These are phyloP conservation scores for Halocynthia roretzi DNA, from an alignment of 23 tunicate species.

Conservation along the genomic window DNA sequence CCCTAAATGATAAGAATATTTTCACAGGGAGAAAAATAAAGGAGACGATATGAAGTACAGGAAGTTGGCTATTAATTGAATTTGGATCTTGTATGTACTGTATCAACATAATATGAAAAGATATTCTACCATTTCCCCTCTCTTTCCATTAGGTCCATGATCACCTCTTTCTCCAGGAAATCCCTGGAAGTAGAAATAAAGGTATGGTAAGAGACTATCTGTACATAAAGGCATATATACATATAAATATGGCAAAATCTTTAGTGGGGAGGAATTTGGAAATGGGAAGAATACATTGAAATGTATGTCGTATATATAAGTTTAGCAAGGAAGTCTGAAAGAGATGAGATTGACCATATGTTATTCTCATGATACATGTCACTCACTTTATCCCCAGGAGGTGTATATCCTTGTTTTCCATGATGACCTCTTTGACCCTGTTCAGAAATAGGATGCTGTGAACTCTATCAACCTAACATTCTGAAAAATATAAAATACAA, in stretches of 20 bases:
- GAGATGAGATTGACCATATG: too few species aligned
- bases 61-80: not conserved
- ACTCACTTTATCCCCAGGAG: constrained; percentile 9
- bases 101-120: not conserved
- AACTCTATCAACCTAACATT: not conserved
- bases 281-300: too few species aligned
- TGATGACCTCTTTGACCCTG: constrained; percentile 12
- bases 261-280: too few species aligned
- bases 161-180: not conserved
- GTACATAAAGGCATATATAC: not conserved
- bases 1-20: not conserved
- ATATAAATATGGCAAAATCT: not conserved
- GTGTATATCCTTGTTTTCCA: not conserved
- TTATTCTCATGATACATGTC: too few species aligned
- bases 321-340: too few species aligned
- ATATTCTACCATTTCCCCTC: not conserved
- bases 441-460: not conserved
- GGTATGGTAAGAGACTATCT: too few species aligned
- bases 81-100: not conserved
- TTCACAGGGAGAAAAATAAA: not conserved
- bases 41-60: not conserved
- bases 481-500: too few species aligned
- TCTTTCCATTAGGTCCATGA: not conserved
- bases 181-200: not conserved
- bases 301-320: too few species aligned